Base-by-base conservation (phyloP, 2,113 vertebrate genomes). In the Cebus imitator region DNA sequence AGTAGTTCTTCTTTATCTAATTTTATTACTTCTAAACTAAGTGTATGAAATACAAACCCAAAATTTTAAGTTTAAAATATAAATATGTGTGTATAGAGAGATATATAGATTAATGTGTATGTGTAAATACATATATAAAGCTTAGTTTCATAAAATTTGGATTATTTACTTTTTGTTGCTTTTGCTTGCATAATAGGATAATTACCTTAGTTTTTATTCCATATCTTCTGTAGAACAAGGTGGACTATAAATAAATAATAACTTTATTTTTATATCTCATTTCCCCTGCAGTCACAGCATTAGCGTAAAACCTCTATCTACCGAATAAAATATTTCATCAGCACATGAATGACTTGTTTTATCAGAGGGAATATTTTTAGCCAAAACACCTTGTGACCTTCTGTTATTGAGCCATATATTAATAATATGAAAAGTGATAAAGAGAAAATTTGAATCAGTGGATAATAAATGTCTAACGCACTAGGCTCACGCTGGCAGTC, bases 181-280 rank as follows among this genome's bases (percentile, higher is more conserved):
- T 95, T 94, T 82, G 48, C 88, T 92, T 95, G 61, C 25, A 87
- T 90, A 96, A 96, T 96, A 76, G 97, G 70, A 66, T 96, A 95
- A 95, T 97, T 95, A 91, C 18, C 58, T 81, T 61, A 57, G 58
- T 87, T 93, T 84, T 43, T 43, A 93, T 52, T 87, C 70, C 55
- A 92, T 83, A 96, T 97, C 45, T 95, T 80, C 11, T 75, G 70
- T 79, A 40, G 20, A 87, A 89, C 21, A 92, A 94, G 70, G 27
- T 84, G 11, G 50, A 84, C 23, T 87, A 85, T 96, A 96, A 97
- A 96, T 93, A 96, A 97, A 87, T 94, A 90, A 96, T 43, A 89
- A 55, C 83, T 87, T 85, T 55, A 95, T 86, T 93, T 95, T 80
- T 58, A 27, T 76, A 91, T 81, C 37, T 85, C 40, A 70, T 94